Evolutionary conservation across 2,797 vertebrate species (phyloP), one percentile per base, ranked within the genome.

Genomic region (Lacerta viridis): DNA sequence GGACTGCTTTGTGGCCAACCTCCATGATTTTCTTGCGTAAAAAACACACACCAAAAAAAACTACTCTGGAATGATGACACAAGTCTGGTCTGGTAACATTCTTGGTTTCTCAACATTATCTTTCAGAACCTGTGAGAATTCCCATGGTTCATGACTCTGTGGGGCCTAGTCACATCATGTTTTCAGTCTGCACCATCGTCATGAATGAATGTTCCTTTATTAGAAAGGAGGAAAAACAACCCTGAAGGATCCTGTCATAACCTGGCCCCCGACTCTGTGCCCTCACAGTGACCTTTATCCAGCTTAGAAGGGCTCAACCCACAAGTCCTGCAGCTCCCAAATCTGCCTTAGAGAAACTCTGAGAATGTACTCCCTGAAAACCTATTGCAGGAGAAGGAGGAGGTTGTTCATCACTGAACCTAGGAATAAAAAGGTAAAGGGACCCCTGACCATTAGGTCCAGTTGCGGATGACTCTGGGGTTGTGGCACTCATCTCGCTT

Each of bases 111-210:
- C n/a, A 72, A 72, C 3, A 20, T 6, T 85, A 17, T 43, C 33
- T 29, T 61, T 88, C 68, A 87, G 88, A 88, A 69, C 74, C 89
- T 92, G 83, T 75, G 90, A n/a, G 3, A 23, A 55, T 71, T n/a
- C 43, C 18, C 43, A 41, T 46, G 17, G 8, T 50, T 43, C 20
- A 55, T 18, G 33, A 33, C 18, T 46, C 25, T 33, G 39, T 46
- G 41, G 10, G 50, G 2, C 4, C 50, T 75, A 74, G 33, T 5
- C 43, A 41, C 61, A 64, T 13, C 61, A 23, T 23, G 20, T 64
- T 64, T 80, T 8, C 3, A 9, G 6, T 86, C 20, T 69, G 13
- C 43, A n/a, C 27, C 29, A 59, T 20, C 27, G 29, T 50, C 41
- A 68, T 68, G 64, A 79, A 76, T 64, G 33, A 55, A 3, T 72